Evolutionary conservation across 92 coral and sea anemone species (phyloP), one percentile per base, ranked within the genome.

Genomic region (Isaurus tuberculatus): DNA sequence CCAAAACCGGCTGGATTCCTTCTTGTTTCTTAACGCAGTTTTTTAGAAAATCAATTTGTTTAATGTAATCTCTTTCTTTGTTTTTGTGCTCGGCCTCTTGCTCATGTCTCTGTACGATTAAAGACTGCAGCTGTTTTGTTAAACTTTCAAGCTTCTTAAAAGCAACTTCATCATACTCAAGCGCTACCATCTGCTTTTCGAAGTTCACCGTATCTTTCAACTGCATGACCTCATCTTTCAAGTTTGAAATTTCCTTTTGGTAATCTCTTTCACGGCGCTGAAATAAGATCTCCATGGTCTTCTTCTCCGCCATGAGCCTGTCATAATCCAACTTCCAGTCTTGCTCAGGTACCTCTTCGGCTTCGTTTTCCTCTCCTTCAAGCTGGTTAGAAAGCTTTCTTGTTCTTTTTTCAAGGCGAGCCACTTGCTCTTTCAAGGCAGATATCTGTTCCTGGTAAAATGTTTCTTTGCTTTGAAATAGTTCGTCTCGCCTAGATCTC

Each of bases 381-480:
- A 85, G 74, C 72, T 84, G 85, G 37, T 87, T 86, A 0, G 94
- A 79, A 34, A 92, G 93, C 42, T 89, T 83, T 70, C 87, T 80
- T n/a, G 90, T 67, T n/a, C 84, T 84, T 72, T 85, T 93, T 73
- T 91, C 98, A 20, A 93, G 86, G 70, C 88, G 89, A 28, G 89
- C 85, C 43, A 93, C 98, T 72, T 93, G 98, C 48, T 93, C 98
- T 70, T 85, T 91, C 60, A 93, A 70, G 51, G 94, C 98, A 46
- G 93, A 86, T n/a, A 90, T 86, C 75, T 93, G 98, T 70, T 93
- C 98, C 73, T 93, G 90, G 85, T 93, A 93, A 72, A 93, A 93
- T 3, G 91, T 91, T 75, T 93, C 98, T 74, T 91, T 93, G 86
- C 90, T 93, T 69, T 89, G 87, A 84, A 93, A 93, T 20, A 93